Base-by-base conservation (phyloP, 1,140 invertebrate genomes). In the Mizuhopecten yessoensis region DNA sequence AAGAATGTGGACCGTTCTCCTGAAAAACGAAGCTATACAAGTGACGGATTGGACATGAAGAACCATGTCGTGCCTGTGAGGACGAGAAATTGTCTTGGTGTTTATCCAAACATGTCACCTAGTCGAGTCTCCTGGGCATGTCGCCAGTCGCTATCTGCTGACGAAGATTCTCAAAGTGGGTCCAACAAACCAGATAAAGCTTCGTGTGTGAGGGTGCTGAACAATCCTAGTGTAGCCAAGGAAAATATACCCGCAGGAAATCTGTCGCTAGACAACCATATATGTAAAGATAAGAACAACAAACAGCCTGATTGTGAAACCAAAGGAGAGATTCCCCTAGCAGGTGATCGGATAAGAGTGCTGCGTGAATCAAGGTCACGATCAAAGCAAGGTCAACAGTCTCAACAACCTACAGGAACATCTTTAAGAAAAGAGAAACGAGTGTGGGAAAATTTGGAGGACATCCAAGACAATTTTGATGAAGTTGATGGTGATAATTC, bases 21-120 rank as follows among this genome's bases (percentile, higher is more conserved):
- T 29, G 57, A 75, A 7, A 75, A 75, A 75, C 23, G 23, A 29
- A 75, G 57, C 23, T 75, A n/a, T 75, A 75, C 57, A 29, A 75
- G 39, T 88, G 87, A 33, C 0, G 87, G 87, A 34, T 33, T 39
- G n/a, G 33, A 33, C 34, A n/a, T 90, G 15, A 87, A 90, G 33
- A 90, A 86, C 10, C 90, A 90, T 33, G 87, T 87, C 11, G 86
- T 90, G 23, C 90, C 90, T 33, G 42, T 87, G 29, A 90, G 90
- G 45, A 90, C 87, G 0, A 90, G 87, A 33, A 90, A 90, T 45
- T 90, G 45, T 75, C 42, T 88, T 5, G 49, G 87, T 88, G 45
- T 90, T 34, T 87, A 90, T 23, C 86, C 57, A 29, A 75, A 49
- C 87, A 57, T 34, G 45, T 90, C 90, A 33, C 33, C 39, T 17